phyloP scores from a whole-genome alignment of 2,888 invertebrate genomes.

The Clanis bilineata region DNA sequence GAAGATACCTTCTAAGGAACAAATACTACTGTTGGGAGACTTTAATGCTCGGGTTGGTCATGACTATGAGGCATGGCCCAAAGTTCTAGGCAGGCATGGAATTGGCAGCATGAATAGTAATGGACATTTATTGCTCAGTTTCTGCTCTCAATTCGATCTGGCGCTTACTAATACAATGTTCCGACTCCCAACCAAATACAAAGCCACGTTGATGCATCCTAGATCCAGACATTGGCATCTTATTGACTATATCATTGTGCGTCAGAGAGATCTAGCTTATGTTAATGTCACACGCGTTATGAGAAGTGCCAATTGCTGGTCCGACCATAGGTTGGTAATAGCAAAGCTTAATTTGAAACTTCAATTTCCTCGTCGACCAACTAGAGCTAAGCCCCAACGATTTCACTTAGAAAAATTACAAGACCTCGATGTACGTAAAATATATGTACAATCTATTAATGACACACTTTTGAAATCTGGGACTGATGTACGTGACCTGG shows the following conservation, averaged over 20 bases:
- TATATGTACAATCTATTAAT: no score
- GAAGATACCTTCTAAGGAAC: not conserved
- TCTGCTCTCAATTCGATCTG: constrained; percentile 30
- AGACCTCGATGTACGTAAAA: no score
- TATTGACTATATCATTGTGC: not conserved
- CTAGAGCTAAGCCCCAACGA: no score
- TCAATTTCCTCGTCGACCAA: no score
- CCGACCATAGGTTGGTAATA: no score
- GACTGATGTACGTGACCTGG: no score
- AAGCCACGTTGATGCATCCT: constrained; percentile 36
- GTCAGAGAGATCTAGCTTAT: not conserved
- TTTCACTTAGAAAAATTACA: no score
- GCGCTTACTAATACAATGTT: constrained; percentile 33
- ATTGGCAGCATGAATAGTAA: constrained; percentile 35
- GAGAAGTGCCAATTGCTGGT: not conserved
- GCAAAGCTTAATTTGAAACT: no score
- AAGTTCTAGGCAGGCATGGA: constrained; percentile 32
- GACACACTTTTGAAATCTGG: no score
- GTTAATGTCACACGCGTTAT: not conserved
- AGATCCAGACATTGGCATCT: constrained; percentile 15
- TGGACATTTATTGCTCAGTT: constrained; percentile 26
- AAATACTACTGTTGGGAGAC: constrained; percentile 19
- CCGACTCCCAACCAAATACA: constrained; percentile 30
- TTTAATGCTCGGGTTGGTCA: constrained; percentile 18
- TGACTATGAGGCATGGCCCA: constrained; percentile 25